Evolutionary conservation across 37 sponge, comb jelly and placozoan species (phyloP).

Genomic region (Hormiphora californensis): DNA sequence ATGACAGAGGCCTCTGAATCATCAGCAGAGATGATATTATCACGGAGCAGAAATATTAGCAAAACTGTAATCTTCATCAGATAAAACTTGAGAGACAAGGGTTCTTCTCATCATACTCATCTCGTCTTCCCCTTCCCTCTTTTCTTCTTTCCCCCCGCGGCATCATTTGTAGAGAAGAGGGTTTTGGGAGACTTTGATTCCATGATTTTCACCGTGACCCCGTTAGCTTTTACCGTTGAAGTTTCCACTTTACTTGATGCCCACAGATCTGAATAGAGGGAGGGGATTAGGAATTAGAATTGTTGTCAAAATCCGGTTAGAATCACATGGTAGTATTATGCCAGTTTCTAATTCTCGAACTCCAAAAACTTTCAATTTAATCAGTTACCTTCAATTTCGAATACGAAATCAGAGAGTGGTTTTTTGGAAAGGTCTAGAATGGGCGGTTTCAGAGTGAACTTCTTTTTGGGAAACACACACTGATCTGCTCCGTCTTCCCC

Average conservation of each 20-base stretch:
- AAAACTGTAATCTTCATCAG: too few relatives aligned
- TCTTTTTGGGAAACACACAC: slow-evolving; percentile 34
- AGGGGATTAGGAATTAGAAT: background rate
- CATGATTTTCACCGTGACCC: slow-evolving; percentile 28
- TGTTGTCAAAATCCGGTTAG: background rate
- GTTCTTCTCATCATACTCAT: too few relatives aligned
- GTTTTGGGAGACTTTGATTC: slow-evolving; percentile 36
- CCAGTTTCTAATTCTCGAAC: background rate
- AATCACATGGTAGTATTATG: background rate
- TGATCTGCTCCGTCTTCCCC: too few relatives aligned
- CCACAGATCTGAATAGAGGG: slow-evolving; percentile 31
- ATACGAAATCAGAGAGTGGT: slow-evolving; percentile 44
- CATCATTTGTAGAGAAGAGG: slow-evolving; percentile 8
- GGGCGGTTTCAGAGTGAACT: slow-evolving; percentile 1
- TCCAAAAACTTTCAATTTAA: background rate
- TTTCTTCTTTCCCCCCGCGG: too few relatives aligned
- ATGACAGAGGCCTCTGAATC: too few relatives aligned
- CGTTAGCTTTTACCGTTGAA: background rate
- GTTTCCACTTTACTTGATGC: slow-evolving; percentile 4
- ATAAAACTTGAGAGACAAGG: too few relatives aligned
- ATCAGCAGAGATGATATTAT: too few relatives aligned
- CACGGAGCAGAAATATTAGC: too few relatives aligned
- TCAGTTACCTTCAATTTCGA: slow-evolving; percentile 13
- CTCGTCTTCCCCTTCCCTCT: too few relatives aligned
- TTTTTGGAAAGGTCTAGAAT: slow-evolving; percentile 31